Conservation (phyloP, 2,113 vertebrate species). For the Python bivittatus region DNA sequence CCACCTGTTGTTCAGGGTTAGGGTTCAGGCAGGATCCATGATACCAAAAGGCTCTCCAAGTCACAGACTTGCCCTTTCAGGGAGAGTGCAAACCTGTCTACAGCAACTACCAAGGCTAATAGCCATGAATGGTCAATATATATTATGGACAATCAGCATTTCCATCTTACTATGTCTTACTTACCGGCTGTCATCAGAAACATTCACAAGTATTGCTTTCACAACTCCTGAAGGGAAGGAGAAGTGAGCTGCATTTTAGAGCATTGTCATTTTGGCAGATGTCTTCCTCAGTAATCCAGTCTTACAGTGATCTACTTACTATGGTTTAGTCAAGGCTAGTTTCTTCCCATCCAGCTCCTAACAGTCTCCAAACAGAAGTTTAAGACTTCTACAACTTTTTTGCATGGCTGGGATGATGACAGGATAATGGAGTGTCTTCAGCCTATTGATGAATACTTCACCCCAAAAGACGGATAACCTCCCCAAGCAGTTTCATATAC, state of each 20-base stretch:
- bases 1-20: neutral
- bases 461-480: neutral
- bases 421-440: neutral
- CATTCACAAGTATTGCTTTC: neutral
- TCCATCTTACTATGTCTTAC: neutral
- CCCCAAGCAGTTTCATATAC: neutral
- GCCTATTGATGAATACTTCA: neutral
- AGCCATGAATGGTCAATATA: neutral
- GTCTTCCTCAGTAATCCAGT: neutral
- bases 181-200: neutral
- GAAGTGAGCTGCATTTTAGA: neutral
- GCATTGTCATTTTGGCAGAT: neutral
- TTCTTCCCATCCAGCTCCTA: neutral
- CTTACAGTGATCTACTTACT: neutral
- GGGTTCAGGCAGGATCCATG: neutral
- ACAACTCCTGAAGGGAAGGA: neutral
- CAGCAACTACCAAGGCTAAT: neutral
- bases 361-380: neutral
- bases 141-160: neutral
- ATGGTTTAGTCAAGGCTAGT: neutral
- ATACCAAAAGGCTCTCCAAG: neutral
- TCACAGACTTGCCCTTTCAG: neutral
- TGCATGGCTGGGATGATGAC: neutral
- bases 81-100: neutral
- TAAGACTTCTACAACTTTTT: neutral